Conservation (phyloP, 2,113 vertebrate species). For the Cinclus mexicanus region DNA sequence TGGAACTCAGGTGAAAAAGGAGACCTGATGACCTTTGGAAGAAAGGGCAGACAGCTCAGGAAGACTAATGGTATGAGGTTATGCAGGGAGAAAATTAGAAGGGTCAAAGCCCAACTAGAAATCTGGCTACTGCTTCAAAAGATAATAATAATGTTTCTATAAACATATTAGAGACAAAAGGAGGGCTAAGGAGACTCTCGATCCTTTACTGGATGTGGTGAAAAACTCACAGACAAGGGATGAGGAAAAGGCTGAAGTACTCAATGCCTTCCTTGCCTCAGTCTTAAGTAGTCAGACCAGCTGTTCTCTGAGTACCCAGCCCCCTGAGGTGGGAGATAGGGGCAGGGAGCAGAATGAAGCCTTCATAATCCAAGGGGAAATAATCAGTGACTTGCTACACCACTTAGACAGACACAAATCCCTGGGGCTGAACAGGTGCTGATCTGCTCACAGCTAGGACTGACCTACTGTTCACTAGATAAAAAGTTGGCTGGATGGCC, state of each 20-base stretch:
- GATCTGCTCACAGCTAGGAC: background rate
- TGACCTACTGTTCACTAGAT: no score
- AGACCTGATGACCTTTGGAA: background rate
- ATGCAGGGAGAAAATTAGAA: background rate
- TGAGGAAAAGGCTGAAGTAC: background rate
- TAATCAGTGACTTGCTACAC: background rate
- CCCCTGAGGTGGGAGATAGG: background rate
- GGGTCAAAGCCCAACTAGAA: background rate
- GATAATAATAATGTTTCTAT: background rate
- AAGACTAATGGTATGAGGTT: background rate
- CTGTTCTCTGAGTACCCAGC: background rate
- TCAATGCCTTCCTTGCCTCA: background rate
- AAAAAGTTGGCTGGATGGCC: background rate
- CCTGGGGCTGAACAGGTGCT: rapidly evolving
- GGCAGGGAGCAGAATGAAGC: background rate
- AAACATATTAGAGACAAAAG: background rate
- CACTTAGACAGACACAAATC: background rate
- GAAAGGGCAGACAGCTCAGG: background rate
- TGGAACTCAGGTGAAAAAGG: background rate
- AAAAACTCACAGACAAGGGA: background rate
- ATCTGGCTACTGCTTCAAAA: background rate
- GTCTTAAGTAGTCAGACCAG: background rate
- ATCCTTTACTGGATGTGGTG: background rate
- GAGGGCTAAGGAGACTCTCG: background rate
- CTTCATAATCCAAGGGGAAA: background rate